Evolutionary conservation across 2,888 invertebrate genomes (phyloP).

Genomic region (Drosophila suboccidentalis): DNA sequence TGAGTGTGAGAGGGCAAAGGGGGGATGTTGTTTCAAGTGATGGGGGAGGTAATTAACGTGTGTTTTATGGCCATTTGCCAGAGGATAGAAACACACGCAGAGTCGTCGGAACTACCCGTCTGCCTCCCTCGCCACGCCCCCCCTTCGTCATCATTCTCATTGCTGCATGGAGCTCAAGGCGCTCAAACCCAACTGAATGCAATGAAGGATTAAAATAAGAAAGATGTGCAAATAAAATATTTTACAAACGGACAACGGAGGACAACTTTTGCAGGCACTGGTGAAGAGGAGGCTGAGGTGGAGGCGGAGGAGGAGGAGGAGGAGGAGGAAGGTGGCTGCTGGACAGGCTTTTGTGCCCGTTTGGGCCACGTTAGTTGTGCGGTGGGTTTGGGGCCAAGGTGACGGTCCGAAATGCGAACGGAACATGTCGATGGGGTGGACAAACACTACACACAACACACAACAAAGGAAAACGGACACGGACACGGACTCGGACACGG

Average conservation of each 20-base stretch:
- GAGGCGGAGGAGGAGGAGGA: background rate
- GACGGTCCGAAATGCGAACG: slow-evolving; percentile 76
- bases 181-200: slow-evolving; percentile 57
- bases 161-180: slow-evolving; percentile 29
- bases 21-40: slow-evolving; percentile 1
- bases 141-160: slow-evolving; percentile 5
- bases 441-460: slow-evolving; percentile 69
- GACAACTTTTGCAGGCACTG: slow-evolving; percentile 58
- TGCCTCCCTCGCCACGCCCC: background rate
- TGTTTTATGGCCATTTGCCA: slow-evolving; percentile 74
- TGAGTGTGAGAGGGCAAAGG: background rate
- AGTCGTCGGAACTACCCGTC: slow-evolving; percentile 9
- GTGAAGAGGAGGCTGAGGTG: background rate
- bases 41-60: slow-evolving; percentile 78
- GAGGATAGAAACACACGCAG: slow-evolving; percentile 49
- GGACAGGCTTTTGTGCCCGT: slow-evolving; percentile 33
- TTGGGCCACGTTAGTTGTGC: slow-evolving; percentile 8
- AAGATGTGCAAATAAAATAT: slow-evolving; percentile 84
- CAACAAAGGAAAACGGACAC: slow-evolving; percentile 43
- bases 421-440: slow-evolving; percentile 63
- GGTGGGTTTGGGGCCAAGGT: slow-evolving; percentile 16
- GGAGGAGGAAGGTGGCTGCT: background rate
- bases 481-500: background rate
- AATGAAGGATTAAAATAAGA: slow-evolving; percentile 84
- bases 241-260: slow-evolving; percentile 77